Base-by-base conservation (phyloP, 2,113 vertebrate species). In the Pluvialis apricaria region DNA sequence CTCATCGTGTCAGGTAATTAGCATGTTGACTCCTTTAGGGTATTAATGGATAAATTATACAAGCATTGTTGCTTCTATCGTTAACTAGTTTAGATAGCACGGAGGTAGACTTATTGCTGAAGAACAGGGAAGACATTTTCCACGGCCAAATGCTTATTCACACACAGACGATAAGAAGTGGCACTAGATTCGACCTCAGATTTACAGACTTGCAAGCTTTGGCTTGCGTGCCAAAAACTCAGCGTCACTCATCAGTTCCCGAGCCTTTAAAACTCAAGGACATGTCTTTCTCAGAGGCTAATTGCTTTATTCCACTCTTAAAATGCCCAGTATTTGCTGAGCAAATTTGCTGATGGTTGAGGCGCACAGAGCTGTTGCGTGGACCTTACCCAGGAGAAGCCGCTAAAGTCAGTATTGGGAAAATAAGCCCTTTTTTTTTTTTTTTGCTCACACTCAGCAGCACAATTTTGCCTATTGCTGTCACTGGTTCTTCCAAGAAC, bases 31-130 rank as follows among this genome's bases (percentile, higher is more conserved):
- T 94, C 72, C 72, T 86, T 75, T 36, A 70, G 86, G 64, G 55
- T 78, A 96, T 93, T 88, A 93, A 92, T 25, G 36, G 32, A 4
- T 72, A 95, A 91, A 96, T 93, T 91, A 93, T 13, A 71, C 55
- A 80, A 86, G 69, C 60, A 49, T 19, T 88, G 91, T 60, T 70
- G 45, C 64, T 93, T 93, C 60, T 75, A 6, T 85, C 17, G 13
- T 80, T 86, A 88, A 51, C 45, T 75, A 8, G 61, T 65, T 70
- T 11, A 70, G 76, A 58, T 29, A 52, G 86, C 80, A 69, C n/a
- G 70, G 38, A 54, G 34, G 93, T 8, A 81, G 49, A 86, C 31
- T 51, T 34, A 76, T 1, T 36, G 76, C 79, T 83, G 60, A 73
- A 76, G 76, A 82, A n/a, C 15, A 72, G 22, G 31, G 25, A 38